Evolutionary conservation across 2,113 vertebrate genomes (phyloP).

Genomic region (Falcunculus frontatus): DNA sequence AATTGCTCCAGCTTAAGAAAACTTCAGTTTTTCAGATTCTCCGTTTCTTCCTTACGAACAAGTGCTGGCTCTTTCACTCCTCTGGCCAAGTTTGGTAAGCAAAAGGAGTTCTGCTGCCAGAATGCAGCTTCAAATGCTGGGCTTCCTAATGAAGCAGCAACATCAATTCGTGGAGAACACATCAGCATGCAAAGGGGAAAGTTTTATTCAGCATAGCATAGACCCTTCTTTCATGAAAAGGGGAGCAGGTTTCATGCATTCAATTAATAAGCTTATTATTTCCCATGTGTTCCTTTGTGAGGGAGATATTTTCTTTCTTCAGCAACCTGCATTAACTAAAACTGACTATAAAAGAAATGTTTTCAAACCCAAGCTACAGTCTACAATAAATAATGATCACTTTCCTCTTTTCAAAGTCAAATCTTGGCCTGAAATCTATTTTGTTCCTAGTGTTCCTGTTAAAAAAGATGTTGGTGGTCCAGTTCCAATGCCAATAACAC

Average conservation of each 20-base stretch:
- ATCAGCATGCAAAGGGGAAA: slow-evolving; percentile 38
- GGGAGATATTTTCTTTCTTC: slow-evolving; percentile 60
- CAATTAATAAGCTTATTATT: slow-evolving; percentile 66
- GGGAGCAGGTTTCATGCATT: slow-evolving; percentile 38
- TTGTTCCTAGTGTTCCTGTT: slow-evolving; percentile 36
- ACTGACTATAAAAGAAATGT: slow-evolving; percentile 62
- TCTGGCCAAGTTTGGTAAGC: neutral
- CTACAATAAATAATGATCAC: slow-evolving; percentile 52
- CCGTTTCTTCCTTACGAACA: neutral
- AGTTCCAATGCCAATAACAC: slow-evolving; percentile 26
- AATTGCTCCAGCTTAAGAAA: neutral
- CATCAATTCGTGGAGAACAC: neutral
- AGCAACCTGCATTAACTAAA: slow-evolving; percentile 65
- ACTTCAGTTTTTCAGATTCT: neutral
- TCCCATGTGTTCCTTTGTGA: slow-evolving; percentile 52
- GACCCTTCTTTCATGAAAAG: slow-evolving; percentile 61
- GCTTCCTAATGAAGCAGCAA: slow-evolving; percentile 32
- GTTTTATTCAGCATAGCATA: slow-evolving; percentile 43
- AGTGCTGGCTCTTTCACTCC: neutral
- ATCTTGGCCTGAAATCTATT: slow-evolving; percentile 43
- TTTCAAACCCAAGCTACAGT: slow-evolving; percentile 62
- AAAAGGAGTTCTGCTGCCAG: neutral
- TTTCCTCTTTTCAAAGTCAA: slow-evolving; percentile 30
- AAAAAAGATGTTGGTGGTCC: slow-evolving; percentile 71
- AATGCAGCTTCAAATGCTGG: neutral